phyloP scores from a whole-genome alignment of 2,797 vertebrate species.

The Pseudopleuronectes americanus region DNA sequence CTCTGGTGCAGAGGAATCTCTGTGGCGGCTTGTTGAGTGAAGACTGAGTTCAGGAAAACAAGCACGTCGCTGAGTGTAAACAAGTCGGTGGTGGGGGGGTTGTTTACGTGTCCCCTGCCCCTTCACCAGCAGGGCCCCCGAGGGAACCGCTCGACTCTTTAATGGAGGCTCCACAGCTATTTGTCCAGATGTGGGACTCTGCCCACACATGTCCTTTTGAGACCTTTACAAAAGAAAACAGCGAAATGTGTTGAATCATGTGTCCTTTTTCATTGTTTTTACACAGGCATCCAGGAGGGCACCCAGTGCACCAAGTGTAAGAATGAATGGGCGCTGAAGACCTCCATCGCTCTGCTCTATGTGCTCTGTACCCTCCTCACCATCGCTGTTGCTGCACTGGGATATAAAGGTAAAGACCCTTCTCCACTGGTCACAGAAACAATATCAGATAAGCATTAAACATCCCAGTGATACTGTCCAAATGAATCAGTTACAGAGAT shows the following conservation, averaged over 20 bases:
- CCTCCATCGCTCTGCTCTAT: slow-evolving; percentile 93
- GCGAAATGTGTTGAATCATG: slow-evolving; percentile 8
- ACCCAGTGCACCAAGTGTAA: slow-evolving; percentile 97
- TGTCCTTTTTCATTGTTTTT: slow-evolving; percentile 23
- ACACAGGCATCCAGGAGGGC: slow-evolving; percentile 97
- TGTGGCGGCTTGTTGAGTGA: slow-evolving; percentile 55
- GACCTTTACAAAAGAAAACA: neutral
- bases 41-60: slow-evolving; percentile 85
- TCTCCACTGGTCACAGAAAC: too few relatives aligned
- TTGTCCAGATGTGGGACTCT: slow-evolving; percentile 90
- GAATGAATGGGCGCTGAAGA: slow-evolving; percentile 96
- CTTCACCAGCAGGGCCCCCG: slow-evolving; percentile 75
- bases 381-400: slow-evolving; percentile 93
- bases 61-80: slow-evolving; percentile 85
- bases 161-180: slow-evolving; percentile 86
- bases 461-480: neutral
- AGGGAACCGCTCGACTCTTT: slow-evolving; percentile 85
- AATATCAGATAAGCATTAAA: neutral
- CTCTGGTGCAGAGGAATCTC: slow-evolving; percentile 13
- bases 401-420: slow-evolving; percentile 91
- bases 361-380: slow-evolving; percentile 92
- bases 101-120: slow-evolving; percentile 87
- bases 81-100: slow-evolving; percentile 73
- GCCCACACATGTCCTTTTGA: slow-evolving; percentile 42
- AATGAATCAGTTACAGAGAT: slow-evolving; percentile 14